These are phyloP conservation scores for Idris sp. DNA, from an alignment of 1,140 invertebrate species.

Conservation along the genomic window DNA sequence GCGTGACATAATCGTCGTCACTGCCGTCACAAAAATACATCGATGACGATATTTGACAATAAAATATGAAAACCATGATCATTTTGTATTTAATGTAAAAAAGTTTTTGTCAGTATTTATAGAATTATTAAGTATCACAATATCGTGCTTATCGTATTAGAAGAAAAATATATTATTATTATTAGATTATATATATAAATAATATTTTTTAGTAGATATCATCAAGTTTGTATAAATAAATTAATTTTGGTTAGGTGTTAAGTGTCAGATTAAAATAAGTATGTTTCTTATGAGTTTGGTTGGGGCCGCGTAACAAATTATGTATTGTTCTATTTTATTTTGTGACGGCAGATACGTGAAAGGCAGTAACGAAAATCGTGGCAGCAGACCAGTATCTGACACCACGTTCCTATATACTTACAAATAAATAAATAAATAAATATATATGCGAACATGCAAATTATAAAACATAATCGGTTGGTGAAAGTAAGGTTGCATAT, in stretches of 20 bases:
- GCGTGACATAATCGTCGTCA: conserved; percentile 39
- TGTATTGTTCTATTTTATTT: too few relatives aligned
- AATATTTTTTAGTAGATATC: conserved; percentile 38
- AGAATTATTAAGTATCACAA: conserved; percentile 45
- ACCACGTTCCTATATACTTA: too few relatives aligned
- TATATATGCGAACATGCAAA: too few relatives aligned
- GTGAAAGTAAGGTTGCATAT: too few relatives aligned
- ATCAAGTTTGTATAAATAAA: conserved; percentile 26
- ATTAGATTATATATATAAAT: conserved; percentile 2
- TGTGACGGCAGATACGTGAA: conserved; percentile 56
- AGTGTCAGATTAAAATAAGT: conserved; percentile 13
- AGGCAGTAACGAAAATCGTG: too few relatives aligned
- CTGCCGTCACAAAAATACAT: conserved; percentile 47
- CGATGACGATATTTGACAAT: conserved; percentile 43
- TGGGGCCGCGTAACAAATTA: too few relatives aligned
- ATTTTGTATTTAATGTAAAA: conserved; percentile 45
- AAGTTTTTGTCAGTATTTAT: conserved; percentile 52
- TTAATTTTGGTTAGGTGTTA: conserved; percentile 32
- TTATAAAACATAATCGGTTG: too few relatives aligned
- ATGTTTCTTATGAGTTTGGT: too few relatives aligned
- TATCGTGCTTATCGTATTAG: too few relatives aligned
- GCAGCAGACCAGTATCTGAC: too few relatives aligned
- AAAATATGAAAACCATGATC: conserved; percentile 34
- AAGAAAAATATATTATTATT: too few relatives aligned
- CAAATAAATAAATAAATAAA: too few relatives aligned